Base-by-base conservation (phyloP, 2,113 vertebrate genomes). In the Blennius ocellaris region DNA sequence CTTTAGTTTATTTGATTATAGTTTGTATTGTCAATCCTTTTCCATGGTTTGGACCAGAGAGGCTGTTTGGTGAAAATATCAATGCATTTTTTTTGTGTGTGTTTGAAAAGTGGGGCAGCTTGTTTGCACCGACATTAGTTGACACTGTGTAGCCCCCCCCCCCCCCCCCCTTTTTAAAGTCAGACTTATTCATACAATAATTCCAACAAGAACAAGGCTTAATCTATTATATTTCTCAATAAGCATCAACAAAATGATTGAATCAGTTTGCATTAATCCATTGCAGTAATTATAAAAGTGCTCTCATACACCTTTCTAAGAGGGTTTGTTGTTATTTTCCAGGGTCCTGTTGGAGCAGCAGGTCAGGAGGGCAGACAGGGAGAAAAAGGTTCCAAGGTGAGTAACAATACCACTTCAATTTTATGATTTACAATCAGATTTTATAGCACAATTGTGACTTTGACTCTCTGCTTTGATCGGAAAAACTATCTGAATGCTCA, bases 371-470 rank as follows among this genome's bases (percentile, higher is more conserved):
- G 97, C 76, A 95, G 95, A 80, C 97, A 97, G 91, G 97, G 97
- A 57, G 97, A 98, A 89, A 99, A 99, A 73, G 97, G 97, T 44
- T 95, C 97, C 74, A 99, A 99, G 96, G 97, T 99, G 68, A 89
- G 70, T 45, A 8, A 6, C 21, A 30, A 30, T 30, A 30, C 21
- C 21, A 30, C 21, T 30, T 30, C 4, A n/a, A n/a, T n/a, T n/a
- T n/a, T n/a, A n/a, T 30, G 21, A 30, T 30, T 30, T 30, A 2
- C 21, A 30, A 30, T 30, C 21, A 30, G 21, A 30, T 30, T 30
- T 30, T 30, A 30, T 2, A 30, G 21, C 21, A 30, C 21, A 30
- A 30, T 30, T 30, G 21, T 30, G 21, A 30, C 21, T 30, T 30
- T 30, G 21, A 30, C 21, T 30, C 21, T 2, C 21, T 30, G 21